Evolutionary conservation across 2,888 invertebrate genomes (phyloP), one percentile per base, ranked within the genome.

Genomic region (Agrotis exclamationis): DNA sequence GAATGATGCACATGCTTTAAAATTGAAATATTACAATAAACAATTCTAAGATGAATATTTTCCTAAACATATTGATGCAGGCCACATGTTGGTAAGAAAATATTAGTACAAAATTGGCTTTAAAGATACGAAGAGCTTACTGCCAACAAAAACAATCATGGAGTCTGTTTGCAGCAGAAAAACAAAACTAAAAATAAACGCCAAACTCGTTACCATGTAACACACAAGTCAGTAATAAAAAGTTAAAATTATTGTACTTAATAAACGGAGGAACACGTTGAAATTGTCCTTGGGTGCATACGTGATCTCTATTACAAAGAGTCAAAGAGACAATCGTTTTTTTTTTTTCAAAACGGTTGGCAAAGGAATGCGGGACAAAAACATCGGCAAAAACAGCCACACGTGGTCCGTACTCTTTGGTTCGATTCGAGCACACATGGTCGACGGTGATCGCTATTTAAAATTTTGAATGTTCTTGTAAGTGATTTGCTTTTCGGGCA

Each of bases 301-400:
- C 85, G 86, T 86, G 85, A 80, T 84, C 79, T 86, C 79, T 80
- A 76, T 85, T 80, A 83, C 79, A 86, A 86, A 85, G 79, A 83
- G 82, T 83, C 79, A 86, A 86, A 85, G 79, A 83, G 85, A 80
- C 86, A 82, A 83, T 76, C 74, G 65, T 77, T 65, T 65, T 4
- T 78, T 70, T 85, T 85, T 80, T 84, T 73, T 71, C 60, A 24
- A 63, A 72, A 73, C 82, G 67, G 69, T 86, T 78, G 72, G 28
- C 39, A n/a, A 71, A 47, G 82, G 85, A 85, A 86, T 86, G 82
- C 68, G 77, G 16, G 47, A 48, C 71, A 85, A 86, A 86, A 86
- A 86, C 47, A 3, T 58, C 62, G 64, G 70, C 80, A 86, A 86
- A 85, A 86, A 85, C 66, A 69, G 20, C 20, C 75, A 84, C 85